Evolutionary conservation across 2,888 invertebrate species (phyloP).

Genomic region (Carabus problematicus): DNA sequence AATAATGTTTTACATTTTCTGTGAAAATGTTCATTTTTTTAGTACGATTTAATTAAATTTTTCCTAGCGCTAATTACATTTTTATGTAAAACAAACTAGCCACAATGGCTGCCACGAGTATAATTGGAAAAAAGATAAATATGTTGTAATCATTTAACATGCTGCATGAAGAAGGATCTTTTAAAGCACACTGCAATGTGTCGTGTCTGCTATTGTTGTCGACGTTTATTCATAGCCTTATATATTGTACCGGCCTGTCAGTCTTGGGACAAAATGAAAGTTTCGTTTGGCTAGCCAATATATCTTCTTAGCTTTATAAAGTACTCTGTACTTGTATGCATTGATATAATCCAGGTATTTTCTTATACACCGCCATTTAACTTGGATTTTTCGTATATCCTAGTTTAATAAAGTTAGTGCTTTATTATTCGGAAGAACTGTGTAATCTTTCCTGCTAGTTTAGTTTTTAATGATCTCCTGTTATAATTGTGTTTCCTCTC

Average conservation of each 20-base stretch:
- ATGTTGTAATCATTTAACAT: neutral
- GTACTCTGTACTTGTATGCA: too few species aligned
- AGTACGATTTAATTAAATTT: too few species aligned
- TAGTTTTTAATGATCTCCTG: conserved; percentile 10
- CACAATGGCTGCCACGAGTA: neutral
- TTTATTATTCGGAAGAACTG: too few species aligned
- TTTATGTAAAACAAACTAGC: too few species aligned
- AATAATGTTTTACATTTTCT: too few species aligned
- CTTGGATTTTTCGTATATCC: too few species aligned
- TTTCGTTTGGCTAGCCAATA: neutral
- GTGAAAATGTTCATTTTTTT: too few species aligned
- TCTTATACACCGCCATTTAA: too few species aligned
- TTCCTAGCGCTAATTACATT: too few species aligned
- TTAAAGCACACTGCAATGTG: conserved; percentile 2
- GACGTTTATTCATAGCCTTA: neutral
- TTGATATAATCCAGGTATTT: too few species aligned
- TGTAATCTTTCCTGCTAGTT: neutral
- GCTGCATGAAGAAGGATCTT: neutral
- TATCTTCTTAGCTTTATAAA: neutral
- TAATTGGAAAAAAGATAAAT: neutral
- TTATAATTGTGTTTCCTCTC: conserved; percentile 11
- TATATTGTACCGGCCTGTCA: conserved; percentile 5
- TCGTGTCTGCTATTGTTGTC: conserved; percentile 6
- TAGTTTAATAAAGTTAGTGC: too few species aligned
- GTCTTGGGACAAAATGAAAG: conserved; percentile 1